Percentiles rank a stretch among this genome's conserved stretches.
Evolutionary conservation across 2,797 vertebrate genomes (phyloP).

Genomic region (Xyrichtys novacula): DNA sequence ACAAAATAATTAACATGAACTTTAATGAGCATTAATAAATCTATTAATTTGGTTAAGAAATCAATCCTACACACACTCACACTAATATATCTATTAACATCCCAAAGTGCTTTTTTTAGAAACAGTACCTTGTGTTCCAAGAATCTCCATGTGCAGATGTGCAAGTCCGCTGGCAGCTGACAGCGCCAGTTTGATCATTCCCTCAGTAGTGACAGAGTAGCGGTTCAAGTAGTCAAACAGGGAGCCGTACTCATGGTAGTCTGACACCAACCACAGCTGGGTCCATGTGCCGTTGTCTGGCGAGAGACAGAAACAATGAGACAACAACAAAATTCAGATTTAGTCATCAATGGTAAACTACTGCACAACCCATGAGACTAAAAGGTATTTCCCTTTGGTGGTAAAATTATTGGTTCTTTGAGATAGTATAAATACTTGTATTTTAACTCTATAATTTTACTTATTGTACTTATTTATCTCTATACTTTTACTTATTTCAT

Average conservation of each 20-base stretch:
- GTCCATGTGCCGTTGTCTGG: conserved; percentile 97
- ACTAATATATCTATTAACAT: too few relatives aligned
- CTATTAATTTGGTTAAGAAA: neutral
- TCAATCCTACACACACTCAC: too few relatives aligned
- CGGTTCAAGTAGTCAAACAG: conserved; percentile 95
- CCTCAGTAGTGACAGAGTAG: conserved; percentile 93
- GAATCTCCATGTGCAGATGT: conserved; percentile 97
- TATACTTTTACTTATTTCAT: too few relatives aligned
- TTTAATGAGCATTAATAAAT: neutral
- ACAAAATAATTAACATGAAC: too few relatives aligned
- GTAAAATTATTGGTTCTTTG: neutral
- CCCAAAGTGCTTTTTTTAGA: too few relatives aligned
- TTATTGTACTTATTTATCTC: too few relatives aligned
- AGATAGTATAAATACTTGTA: too few relatives aligned
- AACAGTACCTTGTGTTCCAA: conserved; percentile 92
- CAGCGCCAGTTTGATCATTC: conserved; percentile 94
- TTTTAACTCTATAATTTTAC: too few relatives aligned
- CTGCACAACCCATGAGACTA: neutral
- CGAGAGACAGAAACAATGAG: conserved; percentile 4
- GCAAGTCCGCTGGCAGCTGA: conserved; percentile 95
- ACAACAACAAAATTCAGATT: neutral
- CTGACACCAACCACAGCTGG: conserved; percentile 95
- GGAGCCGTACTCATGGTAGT: conserved; percentile 96
- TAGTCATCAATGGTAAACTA: neutral
- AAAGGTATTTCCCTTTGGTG: neutral